A percentile compares a stretch with the other conserved stretches of the same genome.
These are phyloP conservation scores for Eulemur macaco DNA, from an alignment of 2,113 vertebrate genomes.

Conservation along the genomic window DNA sequence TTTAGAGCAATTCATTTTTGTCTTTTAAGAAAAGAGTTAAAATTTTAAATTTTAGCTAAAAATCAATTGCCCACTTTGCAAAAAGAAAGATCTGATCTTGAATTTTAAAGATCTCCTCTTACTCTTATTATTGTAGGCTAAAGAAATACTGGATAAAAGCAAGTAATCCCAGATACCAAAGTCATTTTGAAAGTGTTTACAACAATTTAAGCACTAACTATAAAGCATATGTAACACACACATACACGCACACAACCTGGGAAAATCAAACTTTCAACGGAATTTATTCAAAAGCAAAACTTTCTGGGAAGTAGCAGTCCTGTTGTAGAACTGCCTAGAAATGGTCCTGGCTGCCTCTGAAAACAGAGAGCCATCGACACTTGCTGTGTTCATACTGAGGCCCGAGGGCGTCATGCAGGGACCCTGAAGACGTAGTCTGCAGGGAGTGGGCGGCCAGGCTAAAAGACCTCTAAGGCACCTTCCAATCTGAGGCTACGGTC, in stretches of 20 bases:
- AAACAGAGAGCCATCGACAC: no score
- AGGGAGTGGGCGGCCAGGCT: background rate
- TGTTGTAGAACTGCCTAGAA: background rate
- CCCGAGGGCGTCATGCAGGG: rapidly evolving
- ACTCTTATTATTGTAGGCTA: background rate
- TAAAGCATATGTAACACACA: background rate
- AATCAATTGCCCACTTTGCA: background rate
- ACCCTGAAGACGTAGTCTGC: background rate
- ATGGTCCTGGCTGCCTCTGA: background rate
- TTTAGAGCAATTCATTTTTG: background rate
- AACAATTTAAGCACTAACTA: background rate
- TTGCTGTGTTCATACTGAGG: background rate
- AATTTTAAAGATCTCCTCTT: background rate
- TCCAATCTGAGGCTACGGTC: background rate
- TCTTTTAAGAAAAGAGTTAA: background rate
- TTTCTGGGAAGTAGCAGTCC: background rate
- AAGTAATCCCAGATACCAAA: background rate
- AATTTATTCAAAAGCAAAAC: background rate
- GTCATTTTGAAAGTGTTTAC: background rate
- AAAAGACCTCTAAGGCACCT: background rate
- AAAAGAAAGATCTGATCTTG: background rate
- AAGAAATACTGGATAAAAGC: background rate
- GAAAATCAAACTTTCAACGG: background rate
- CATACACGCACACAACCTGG: background rate
- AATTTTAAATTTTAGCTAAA: background rate